Base-by-base conservation (phyloP, 2,888 invertebrate genomes). In the Dryococelus australis region DNA sequence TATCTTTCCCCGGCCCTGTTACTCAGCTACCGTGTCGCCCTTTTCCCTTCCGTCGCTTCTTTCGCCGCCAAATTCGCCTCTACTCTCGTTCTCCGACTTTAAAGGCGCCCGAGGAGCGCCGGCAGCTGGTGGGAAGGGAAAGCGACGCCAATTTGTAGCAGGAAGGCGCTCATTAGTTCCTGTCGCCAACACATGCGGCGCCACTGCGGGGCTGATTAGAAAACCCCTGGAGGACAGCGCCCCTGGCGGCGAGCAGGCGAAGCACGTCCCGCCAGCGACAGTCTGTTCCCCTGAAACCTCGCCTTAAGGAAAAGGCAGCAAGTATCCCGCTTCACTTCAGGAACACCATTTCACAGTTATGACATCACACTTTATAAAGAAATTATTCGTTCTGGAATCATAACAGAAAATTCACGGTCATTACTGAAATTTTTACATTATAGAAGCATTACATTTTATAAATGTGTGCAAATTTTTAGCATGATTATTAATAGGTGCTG, bases 81-180 rank as follows among this genome's bases (percentile, higher is more conserved):
- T 20, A 51, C 51, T 20, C 51, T 20, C 51, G 51, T 20, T 20
- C 51, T 8, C 24, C 24, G 65, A 65, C 65, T 65, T 65, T 84
- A 85, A 87, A 87, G 47, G 26, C 26, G 35, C 35, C 35, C 35
- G 83, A 84, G 86, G 85, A 84, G 79, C 85, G 86, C 87, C 87
- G 87, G 78, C 87, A 87, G 87, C 87, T 84, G 81, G 88, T 91
- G 43, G 78, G 85, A 79, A 84, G 88, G 84, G 87, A 83, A 85
- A 86, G 88, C 91, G 88, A 86, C 86, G 88, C 91, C 92, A 92
- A 92, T 92, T 92, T 92, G 91, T 91, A 91, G 91, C 90, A 91
- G 92, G 92, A 92, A 92, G 91, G 92, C 91, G 91, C 92, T 92
- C 92, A 92, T 92, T 93, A 93, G 92, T 92, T 91, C 91, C 92